Percentiles rank a stretch among this genome's conserved stretches.
Evolutionary conservation across 2,797 vertebrate genomes (phyloP).

Genomic region (Propithecus perrieri): DNA sequence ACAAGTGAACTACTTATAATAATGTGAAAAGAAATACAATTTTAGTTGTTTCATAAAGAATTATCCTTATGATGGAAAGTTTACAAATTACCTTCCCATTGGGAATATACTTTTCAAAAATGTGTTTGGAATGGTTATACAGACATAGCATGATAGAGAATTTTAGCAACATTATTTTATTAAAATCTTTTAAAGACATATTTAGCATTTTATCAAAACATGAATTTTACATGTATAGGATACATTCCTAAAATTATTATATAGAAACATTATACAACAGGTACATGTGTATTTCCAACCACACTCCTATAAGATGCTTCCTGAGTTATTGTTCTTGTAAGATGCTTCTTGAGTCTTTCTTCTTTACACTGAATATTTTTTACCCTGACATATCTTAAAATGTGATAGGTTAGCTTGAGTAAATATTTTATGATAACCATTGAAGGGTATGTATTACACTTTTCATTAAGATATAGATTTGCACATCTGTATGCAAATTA

Average conservation of each 20-base stretch:
- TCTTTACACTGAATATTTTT: background rate
- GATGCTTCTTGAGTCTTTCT: too few species aligned
- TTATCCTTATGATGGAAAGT: slow-evolving; percentile 85
- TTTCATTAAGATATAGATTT: slow-evolving; percentile 96
- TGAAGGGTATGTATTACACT: slow-evolving; percentile 96
- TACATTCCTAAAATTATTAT: slow-evolving; percentile 86
- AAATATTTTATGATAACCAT: slow-evolving; percentile 96
- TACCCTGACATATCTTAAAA: slow-evolving; percentile 92
- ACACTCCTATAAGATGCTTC: slow-evolving; percentile 86
- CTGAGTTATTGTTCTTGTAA: slow-evolving; percentile 65
- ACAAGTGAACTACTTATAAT: slow-evolving; percentile 88
- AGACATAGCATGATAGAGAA: slow-evolving; percentile 80
- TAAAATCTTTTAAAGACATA: slow-evolving; percentile 82
- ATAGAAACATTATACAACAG: slow-evolving; percentile 92
- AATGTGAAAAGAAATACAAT: slow-evolving; percentile 88
- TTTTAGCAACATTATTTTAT: slow-evolving; percentile 83
- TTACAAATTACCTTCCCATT: slow-evolving; percentile 88
- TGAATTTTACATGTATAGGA: slow-evolving; percentile 82
- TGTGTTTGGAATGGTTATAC: slow-evolving; percentile 83
- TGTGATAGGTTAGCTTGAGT: slow-evolving; percentile 97
- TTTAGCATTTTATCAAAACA: slow-evolving; percentile 91
- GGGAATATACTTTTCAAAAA: slow-evolving; percentile 87
- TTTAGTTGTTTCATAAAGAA: slow-evolving; percentile 90
- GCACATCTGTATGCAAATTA: slow-evolving; percentile 96
- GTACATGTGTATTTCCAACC: slow-evolving; percentile 82